Conservation (phyloP, 2,797 vertebrate species). For the Adrianichthys oophorus region DNA sequence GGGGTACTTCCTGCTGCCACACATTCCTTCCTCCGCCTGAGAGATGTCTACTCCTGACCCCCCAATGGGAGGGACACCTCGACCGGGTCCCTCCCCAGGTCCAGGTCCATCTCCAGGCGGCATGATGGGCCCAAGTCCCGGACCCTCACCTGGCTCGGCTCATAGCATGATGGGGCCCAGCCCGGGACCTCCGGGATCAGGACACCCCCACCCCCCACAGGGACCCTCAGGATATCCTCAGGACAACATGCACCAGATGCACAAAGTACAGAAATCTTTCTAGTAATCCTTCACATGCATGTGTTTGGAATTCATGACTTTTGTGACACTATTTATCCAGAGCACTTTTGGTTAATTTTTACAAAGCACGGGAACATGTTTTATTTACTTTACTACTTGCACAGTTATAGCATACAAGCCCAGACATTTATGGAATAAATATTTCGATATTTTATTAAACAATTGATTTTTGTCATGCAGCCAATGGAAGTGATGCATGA, state of each 20-base stretch:
- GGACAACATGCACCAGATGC: slow-evolving; percentile 94
- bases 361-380: too few relatives aligned
- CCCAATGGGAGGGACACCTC: slow-evolving; percentile 90
- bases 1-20: slow-evolving; percentile 57
- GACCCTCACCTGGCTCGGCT: slow-evolving; percentile 89
- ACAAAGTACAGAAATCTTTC: slow-evolving; percentile 80
- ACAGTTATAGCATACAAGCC: too few relatives aligned
- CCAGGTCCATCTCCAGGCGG: slow-evolving; percentile 90
- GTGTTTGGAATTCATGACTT: neutral
- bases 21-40: slow-evolving; percentile 65
- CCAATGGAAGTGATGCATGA: slow-evolving; percentile 94
- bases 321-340: too few relatives aligned
- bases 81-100: slow-evolving; percentile 89
- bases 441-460: too few relatives aligned
- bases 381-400: too few relatives aligned
- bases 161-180: slow-evolving; percentile 98
- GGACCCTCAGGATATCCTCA: slow-evolving; percentile 90
- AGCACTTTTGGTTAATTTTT: too few relatives aligned
- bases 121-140: slow-evolving; percentile 91
- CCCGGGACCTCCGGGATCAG: slow-evolving; percentile 88
- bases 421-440: too few relatives aligned
- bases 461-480: slow-evolving; percentile 54
- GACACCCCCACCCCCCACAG: slow-evolving; percentile 86
- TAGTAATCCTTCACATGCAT: neutral
- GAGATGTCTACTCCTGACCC: slow-evolving; percentile 93